Evolutionary conservation across 2,797 vertebrate species (phyloP).

Genomic region (Parotocinclus haroldoi): DNA sequence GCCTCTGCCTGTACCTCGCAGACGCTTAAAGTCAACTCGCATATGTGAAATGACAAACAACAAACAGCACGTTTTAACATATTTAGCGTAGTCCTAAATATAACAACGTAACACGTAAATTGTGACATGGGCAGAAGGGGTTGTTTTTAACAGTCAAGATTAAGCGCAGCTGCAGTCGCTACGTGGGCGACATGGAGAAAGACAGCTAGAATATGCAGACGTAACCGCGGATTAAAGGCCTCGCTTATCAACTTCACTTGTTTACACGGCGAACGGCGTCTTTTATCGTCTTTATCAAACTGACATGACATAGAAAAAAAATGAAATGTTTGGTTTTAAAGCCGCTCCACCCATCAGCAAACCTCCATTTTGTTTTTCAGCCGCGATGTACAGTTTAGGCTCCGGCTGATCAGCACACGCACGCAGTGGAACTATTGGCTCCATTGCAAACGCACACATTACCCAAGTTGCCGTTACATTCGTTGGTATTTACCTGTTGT

Average conservation of each 20-base stretch:
- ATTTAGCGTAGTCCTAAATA: no score
- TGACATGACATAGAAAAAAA: conserved; percentile 28
- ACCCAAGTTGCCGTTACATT: background rate
- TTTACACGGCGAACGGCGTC: conserved; percentile 17
- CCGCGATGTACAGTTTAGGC: conserved; percentile 45
- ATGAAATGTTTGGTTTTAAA: conserved; percentile 35
- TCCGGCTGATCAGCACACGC: conserved; percentile 13
- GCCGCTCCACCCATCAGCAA: conserved; percentile 50
- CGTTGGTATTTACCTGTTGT: conserved; percentile 52
- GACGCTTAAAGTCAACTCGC: conserved; percentile 13
- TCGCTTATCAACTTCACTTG: conserved; percentile 18
- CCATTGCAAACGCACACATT: conserved; percentile 1
- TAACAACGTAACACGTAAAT: background rate
- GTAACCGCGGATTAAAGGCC: conserved; percentile 26
- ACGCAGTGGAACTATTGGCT: background rate
- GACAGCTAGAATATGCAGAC: conserved; percentile 22
- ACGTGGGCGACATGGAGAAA: conserved; percentile 45
- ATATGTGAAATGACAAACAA: no score
- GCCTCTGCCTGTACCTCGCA: conserved; percentile 18
- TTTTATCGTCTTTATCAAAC: conserved; percentile 8
- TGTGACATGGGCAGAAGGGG: background rate
- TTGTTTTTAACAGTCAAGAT: no score
- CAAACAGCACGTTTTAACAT: no score
- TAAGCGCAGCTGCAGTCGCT: conserved; percentile 27
- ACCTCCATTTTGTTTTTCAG: conserved; percentile 52